A percentile compares a stretch with the other conserved stretches of the same genome.
phyloP scores from a whole-genome alignment of 1,140 invertebrate species.

The Macrotrachela quadricornifera region DNA sequence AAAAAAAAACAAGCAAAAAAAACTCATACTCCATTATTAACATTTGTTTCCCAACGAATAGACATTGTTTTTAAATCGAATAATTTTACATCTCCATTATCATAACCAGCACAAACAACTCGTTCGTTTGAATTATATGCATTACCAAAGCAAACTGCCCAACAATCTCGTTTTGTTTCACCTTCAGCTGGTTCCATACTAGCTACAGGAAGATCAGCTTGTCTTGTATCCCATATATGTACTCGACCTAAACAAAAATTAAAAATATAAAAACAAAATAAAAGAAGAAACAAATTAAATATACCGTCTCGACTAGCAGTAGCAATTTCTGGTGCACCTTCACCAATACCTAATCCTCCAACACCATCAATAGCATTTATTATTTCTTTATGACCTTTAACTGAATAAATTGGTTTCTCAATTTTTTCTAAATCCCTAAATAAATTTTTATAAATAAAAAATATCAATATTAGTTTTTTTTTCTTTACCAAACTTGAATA shows the following conservation, averaged over 20 bases:
- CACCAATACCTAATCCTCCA: slow-evolving; percentile 55
- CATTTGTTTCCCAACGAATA: slow-evolving; percentile 65
- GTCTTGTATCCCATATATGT: slow-evolving; percentile 80
- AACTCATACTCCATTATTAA: slow-evolving; percentile 61
- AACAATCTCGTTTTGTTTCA: slow-evolving; percentile 49
- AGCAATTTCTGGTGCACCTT: slow-evolving; percentile 74
- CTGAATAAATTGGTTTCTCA: slow-evolving; percentile 50
- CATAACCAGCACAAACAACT: slow-evolving; percentile 67
- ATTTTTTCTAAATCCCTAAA: slow-evolving; percentile 56
- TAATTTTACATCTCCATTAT: slow-evolving; percentile 85
- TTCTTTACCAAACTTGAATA: slow-evolving; percentile 51
- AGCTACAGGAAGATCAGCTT: slow-evolving; percentile 57
- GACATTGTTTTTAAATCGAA: slow-evolving; percentile 69
- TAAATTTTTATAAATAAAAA: slow-evolving; percentile 7
- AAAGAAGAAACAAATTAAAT: slow-evolving; percentile 8
- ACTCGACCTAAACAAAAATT: slow-evolving; percentile 42
- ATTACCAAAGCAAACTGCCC: slow-evolving; percentile 64
- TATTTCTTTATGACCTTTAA: slow-evolving; percentile 59
- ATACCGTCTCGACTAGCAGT: slow-evolving; percentile 77
- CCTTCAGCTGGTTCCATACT: slow-evolving; percentile 47
- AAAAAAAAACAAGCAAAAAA: neutral
- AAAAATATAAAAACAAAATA: neutral
- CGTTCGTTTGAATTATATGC: slow-evolving; percentile 62
- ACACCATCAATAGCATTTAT: slow-evolving; percentile 80
- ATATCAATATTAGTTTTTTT: neutral